Percentiles rank a stretch among this genome's conserved stretches.
phyloP scores from a whole-genome alignment of 2,888 invertebrate species.

The Hedychridium roseum region DNA sequence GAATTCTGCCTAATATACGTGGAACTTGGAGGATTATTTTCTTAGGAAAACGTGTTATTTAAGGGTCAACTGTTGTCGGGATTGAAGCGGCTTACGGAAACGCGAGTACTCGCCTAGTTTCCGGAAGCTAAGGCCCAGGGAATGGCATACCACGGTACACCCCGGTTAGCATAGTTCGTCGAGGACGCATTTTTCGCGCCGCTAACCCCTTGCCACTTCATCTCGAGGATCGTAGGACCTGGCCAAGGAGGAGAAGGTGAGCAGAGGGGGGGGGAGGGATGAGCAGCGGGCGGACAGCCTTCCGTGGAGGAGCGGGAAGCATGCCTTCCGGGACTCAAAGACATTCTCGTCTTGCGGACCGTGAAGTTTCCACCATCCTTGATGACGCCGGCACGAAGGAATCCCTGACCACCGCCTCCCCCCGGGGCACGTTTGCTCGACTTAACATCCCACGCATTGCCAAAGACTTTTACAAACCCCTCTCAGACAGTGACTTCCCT shows the following conservation, averaged over 20 bases:
- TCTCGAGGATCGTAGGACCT: slow-evolving; percentile 23
- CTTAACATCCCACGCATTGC: slow-evolving; percentile 51
- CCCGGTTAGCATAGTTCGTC: slow-evolving; percentile 41
- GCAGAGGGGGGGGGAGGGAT: background rate
- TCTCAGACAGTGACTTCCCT: too few species aligned
- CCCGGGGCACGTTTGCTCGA: slow-evolving; percentile 47
- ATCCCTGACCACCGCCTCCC: slow-evolving; percentile 61
- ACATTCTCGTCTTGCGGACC: slow-evolving; percentile 61
- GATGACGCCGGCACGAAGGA: slow-evolving; percentile 42
- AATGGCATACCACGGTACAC: slow-evolving; percentile 37
- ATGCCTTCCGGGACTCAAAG: slow-evolving; percentile 61
- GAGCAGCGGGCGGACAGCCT: background rate
- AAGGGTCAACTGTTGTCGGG: too few species aligned
- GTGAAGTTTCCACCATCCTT: slow-evolving; percentile 54
- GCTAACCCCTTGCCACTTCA: slow-evolving; percentile 32
- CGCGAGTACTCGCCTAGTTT: too few species aligned
- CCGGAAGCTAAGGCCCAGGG: background rate
- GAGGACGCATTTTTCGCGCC: slow-evolving; percentile 47
- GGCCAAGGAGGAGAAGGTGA: slow-evolving; percentile 17
- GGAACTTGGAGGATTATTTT: too few species aligned
- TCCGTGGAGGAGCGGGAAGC: too few species aligned
- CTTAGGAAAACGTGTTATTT: too few species aligned
- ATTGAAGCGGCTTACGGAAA: too few species aligned
- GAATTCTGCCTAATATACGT: too few species aligned
- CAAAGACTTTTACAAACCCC: slow-evolving; percentile 31